Evolutionary conservation across 2,888 invertebrate species (phyloP).

Genomic region (Antheraea yamamai): DNA sequence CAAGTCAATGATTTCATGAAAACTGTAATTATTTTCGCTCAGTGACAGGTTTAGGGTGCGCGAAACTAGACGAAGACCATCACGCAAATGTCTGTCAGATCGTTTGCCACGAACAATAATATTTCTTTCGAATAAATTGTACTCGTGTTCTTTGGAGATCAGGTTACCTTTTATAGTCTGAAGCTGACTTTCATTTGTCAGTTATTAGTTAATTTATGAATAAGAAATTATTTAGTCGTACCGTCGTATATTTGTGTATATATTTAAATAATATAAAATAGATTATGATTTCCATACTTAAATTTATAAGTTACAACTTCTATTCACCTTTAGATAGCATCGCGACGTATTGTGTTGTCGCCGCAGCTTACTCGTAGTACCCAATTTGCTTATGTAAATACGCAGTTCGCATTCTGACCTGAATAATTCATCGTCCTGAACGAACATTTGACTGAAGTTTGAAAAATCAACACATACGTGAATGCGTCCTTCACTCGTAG

Average conservation of each 20-base stretch:
- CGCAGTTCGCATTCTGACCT: constrained; percentile 75
- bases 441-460: constrained; percentile 74
- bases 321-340: constrained; percentile 2
- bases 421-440: constrained; percentile 76
- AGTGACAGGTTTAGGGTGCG: constrained; percentile 28
- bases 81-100: constrained; percentile 37
- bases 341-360: constrained; percentile 20
- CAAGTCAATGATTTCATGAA: not conserved
- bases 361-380: constrained; percentile 57
- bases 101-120: constrained; percentile 31
- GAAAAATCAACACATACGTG: constrained; percentile 73
- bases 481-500: constrained; percentile 55
- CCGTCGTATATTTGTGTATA: too few relatives aligned
- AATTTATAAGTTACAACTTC: constrained; percentile 22
- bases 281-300: not conserved
- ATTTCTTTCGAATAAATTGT: constrained; percentile 29
- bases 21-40: constrained; percentile 9
- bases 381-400: constrained; percentile 82
- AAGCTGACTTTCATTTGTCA: not conserved
- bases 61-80: constrained; percentile 29
- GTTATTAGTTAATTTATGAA: not conserved
- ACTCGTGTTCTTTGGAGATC: constrained; percentile 25
- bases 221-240: not conserved
- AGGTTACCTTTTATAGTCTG: constrained; percentile 17
- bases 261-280: not conserved